Evolutionary conservation across 2,797 vertebrate species (phyloP).

Genomic region (Podarcis lilfordi): DNA sequence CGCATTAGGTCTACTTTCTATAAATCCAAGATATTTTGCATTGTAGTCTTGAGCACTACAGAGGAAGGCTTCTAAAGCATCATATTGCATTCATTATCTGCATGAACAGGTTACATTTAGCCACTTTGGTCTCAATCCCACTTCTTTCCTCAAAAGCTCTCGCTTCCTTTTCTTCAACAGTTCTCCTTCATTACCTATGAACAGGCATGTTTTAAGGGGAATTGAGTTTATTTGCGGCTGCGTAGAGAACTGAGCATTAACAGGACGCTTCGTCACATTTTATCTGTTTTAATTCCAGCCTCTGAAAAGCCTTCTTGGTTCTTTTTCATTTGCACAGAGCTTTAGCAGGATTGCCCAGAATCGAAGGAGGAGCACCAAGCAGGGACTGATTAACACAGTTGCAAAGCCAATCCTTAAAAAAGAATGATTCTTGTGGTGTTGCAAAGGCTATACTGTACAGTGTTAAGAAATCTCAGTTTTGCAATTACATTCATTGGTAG

Average conservation of each 20-base stretch:
- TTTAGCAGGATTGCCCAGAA: background rate
- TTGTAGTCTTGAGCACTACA: background rate
- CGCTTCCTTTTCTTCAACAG: background rate
- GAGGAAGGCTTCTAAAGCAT: background rate
- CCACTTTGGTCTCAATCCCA: background rate
- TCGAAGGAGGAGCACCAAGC: background rate
- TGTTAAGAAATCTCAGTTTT: background rate
- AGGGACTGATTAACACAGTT: background rate
- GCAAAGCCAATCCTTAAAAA: background rate
- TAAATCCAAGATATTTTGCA: background rate
- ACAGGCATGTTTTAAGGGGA: background rate
- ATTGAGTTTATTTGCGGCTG: background rate
- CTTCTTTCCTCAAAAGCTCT: fast-evolving
- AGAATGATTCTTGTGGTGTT: background rate
- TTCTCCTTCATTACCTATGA: background rate
- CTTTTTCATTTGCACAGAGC: background rate
- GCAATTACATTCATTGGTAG: background rate
- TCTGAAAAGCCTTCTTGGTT: background rate
- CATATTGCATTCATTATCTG: fast-evolving
- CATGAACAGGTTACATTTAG: fast-evolving
- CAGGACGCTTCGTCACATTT: background rate
- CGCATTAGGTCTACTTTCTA: background rate
- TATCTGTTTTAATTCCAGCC: conserved; percentile 14
- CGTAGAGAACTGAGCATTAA: background rate
- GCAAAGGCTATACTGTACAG: background rate